Percentiles rank a stretch among this genome's conserved stretches.
phyloP scores from a whole-genome alignment of 2,797 vertebrate species.

The Alectoris magna region DNA sequence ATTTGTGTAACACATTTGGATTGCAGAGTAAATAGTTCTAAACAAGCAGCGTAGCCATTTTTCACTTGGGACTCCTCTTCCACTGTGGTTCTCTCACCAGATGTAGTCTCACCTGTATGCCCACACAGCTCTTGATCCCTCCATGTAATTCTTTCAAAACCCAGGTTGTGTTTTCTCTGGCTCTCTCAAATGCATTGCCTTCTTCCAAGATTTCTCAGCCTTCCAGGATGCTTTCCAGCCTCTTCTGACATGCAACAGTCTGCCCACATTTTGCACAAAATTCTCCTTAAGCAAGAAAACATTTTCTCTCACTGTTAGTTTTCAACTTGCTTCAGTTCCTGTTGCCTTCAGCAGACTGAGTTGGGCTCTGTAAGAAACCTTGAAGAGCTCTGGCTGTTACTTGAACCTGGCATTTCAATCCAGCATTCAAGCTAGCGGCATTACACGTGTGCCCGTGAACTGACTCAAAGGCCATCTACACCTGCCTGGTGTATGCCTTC shows the following conservation, averaged over 20 bases:
- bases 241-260: not conserved
- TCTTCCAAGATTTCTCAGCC: conserved; percentile 10
- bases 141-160: not conserved
- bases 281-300: not conserved
- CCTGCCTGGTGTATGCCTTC: not conserved
- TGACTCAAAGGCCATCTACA: not conserved
- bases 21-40: not conserved
- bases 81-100: not conserved
- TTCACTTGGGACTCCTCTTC: not conserved
- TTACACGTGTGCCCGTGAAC: not conserved
- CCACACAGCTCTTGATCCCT: not conserved
- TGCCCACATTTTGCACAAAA: not conserved
- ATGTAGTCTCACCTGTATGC: not conserved
- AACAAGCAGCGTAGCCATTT: not conserved
- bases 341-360: not conserved
- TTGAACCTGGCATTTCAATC: not conserved
- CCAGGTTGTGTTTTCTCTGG: not conserved
- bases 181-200: not conserved
- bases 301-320: not conserved
- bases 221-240: not conserved
- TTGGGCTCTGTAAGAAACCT: not conserved
- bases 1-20: not conserved
- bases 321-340: not conserved
- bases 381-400: not conserved
- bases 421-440: not conserved